These are phyloP conservation scores for Podarcis muralis DNA, from an alignment of 2,113 vertebrate genomes.

Conservation along the genomic window DNA sequence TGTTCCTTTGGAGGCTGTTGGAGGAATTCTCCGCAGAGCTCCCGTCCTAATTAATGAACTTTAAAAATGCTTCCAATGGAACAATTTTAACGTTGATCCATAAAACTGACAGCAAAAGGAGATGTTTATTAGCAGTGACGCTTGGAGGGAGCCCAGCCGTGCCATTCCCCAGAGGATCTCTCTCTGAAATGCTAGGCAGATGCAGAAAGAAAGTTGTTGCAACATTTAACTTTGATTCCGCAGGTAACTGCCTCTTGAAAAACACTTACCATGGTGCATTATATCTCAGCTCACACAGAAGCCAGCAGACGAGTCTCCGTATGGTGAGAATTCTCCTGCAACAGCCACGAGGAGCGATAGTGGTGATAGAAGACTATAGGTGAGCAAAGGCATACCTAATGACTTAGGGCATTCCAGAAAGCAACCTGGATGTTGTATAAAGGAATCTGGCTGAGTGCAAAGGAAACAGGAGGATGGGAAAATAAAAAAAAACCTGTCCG, in stretches of 20 bases:
- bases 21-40: constrained; percentile 9
- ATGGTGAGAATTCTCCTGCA: background rate
- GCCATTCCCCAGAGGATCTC: background rate
- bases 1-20: background rate
- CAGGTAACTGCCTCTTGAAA: background rate
- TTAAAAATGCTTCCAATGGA: constrained; percentile 38
- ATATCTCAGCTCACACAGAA: background rate
- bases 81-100: background rate
- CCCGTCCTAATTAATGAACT: constrained; percentile 17
- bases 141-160: background rate
- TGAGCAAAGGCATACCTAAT: background rate
- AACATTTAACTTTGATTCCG: background rate
- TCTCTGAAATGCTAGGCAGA: background rate
- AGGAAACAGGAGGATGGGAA: too few relatives aligned
- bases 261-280: fast-evolving
- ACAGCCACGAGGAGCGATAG: background rate
- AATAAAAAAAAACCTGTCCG: too few relatives aligned
- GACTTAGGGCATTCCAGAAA: background rate
- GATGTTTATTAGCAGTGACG: background rate
- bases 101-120: constrained; percentile 1
- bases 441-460: background rate
- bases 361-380: too few relatives aligned
- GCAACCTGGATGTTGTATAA: background rate
- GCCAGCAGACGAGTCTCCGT: too few relatives aligned
- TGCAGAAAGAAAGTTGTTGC: background rate